Percentiles rank a stretch among this genome's conserved stretches.
Evolutionary conservation across 2,797 vertebrate species (phyloP).

Genomic region (Otus scops): DNA sequence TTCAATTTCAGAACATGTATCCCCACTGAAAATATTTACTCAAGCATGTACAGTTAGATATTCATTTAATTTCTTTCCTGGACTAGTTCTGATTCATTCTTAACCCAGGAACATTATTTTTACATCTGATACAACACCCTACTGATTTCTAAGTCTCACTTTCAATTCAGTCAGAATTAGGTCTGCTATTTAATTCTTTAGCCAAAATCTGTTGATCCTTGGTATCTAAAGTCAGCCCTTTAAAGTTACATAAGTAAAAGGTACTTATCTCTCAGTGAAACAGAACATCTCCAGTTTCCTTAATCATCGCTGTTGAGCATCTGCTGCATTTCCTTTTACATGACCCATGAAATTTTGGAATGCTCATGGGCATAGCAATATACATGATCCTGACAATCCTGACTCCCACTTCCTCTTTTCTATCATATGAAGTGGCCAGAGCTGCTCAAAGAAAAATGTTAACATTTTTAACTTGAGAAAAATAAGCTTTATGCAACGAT

Average conservation of each 20-base stretch:
- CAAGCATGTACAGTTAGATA: not conserved
- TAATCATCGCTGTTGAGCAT: not conserved
- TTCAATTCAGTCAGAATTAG: not conserved
- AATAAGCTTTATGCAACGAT: not conserved
- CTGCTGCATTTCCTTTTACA: not conserved
- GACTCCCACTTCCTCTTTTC: not conserved
- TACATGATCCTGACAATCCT: not conserved
- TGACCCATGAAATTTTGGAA: not conserved
- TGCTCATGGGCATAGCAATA: not conserved
- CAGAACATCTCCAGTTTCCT: not conserved
- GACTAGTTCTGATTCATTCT: not conserved
- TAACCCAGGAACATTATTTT: not conserved
- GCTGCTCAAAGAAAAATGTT: not conserved
- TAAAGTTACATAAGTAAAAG: not conserved
- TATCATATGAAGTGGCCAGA: not conserved
- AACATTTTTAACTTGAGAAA: not conserved
- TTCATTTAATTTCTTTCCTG: not conserved
- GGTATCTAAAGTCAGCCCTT: not conserved
- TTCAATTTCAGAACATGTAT: not conserved
- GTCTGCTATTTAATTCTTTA: not conserved
- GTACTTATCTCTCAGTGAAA: not conserved
- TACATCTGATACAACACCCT: not conserved
- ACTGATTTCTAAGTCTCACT: not conserved
- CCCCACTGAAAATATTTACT: not conserved
- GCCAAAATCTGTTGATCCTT: not conserved